Evolutionary conservation across 2,113 vertebrate genomes (phyloP), one percentile per base, ranked within the genome.

Genomic region (Neogobius melanostomus): DNA sequence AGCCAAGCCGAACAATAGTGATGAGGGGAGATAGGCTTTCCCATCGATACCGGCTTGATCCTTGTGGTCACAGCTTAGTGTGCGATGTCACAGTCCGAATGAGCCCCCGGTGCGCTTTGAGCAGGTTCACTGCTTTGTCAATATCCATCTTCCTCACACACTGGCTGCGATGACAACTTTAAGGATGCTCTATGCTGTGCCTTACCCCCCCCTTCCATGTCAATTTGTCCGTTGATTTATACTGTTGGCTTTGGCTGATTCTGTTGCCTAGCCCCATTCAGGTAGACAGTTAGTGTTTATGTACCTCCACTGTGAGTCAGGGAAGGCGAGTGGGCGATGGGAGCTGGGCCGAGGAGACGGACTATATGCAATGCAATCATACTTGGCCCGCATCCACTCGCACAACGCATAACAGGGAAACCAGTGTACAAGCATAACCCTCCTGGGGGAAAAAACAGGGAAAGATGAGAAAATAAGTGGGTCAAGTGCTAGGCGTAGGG

Each of bases 391-490:
- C 82, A 71, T 92, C 90, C 88, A 91, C 88, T 90, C 82, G 64
- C 61, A 61, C 42, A 61, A 21, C 4, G 72, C 79, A 87, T 90
- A 91, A 91, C 91, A 87, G 91, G 79, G 78, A 89, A 90, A 87
- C 87, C 87, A 87, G 79, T 70, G 79, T 84, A 88, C 88, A 90
- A 88, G 82, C 85, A 84, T 85, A 91, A 88, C 78, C 89, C 92
- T 91, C 90, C 75, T 71, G 90, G 91, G 91, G 90, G 91, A 90
- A 89, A 85, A 59, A 89, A 89, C 81, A 75, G 77, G 87, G 91
- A 92, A 93, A 91, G 90, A 93, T 91, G 93, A 93, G 92, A 92
- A 92, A 92, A 94, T 94, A 93, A 94, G 93, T 94, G 92, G 92
- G 92, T 92, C 91, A 92, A 89, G 90, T 86, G 77, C 76, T 47